Evolutionary conservation across 2,888 invertebrate genomes (phyloP).

Genomic region (Scrobipalpa atriplicella): DNA sequence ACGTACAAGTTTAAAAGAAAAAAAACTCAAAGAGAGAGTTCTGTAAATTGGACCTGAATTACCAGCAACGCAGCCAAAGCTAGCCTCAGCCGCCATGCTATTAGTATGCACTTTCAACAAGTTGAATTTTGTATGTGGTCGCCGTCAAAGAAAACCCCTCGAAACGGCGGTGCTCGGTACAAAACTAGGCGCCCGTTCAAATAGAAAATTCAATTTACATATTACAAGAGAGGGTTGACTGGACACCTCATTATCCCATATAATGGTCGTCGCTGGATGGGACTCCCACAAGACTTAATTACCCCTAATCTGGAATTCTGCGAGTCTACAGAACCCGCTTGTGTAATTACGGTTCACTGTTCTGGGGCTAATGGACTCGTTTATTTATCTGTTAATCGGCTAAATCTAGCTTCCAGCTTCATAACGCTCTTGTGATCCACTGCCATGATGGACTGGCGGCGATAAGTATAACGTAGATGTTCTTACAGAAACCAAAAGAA

Average conservation of each 20-base stretch:
- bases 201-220: slow-evolving; percentile 77
- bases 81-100: slow-evolving; percentile 6
- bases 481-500: too few relatives aligned
- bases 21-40: background rate
- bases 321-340: slow-evolving; percentile 69
- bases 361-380: slow-evolving; percentile 69
- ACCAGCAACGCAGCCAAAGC: slow-evolving; percentile 4
- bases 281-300: slow-evolving; percentile 76
- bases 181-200: slow-evolving; percentile 55
- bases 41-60: slow-evolving; percentile 1
- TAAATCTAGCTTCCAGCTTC: slow-evolving; percentile 38
- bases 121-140: slow-evolving; percentile 27
- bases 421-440: background rate
- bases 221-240: slow-evolving; percentile 70
- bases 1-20: background rate
- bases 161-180: slow-evolving; percentile 28
- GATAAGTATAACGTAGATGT: background rate
- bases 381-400: slow-evolving; percentile 70
- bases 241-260: slow-evolving; percentile 79
- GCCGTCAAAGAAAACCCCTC: slow-evolving; percentile 26
- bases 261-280: slow-evolving; percentile 67
- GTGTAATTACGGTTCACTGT: slow-evolving; percentile 72
- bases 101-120: slow-evolving; percentile 24
- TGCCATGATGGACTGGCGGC: background rate
- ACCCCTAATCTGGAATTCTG: slow-evolving; percentile 76